Conservation (phyloP, 2,888 invertebrate species). For the Cactoblastis cactorum region DNA sequence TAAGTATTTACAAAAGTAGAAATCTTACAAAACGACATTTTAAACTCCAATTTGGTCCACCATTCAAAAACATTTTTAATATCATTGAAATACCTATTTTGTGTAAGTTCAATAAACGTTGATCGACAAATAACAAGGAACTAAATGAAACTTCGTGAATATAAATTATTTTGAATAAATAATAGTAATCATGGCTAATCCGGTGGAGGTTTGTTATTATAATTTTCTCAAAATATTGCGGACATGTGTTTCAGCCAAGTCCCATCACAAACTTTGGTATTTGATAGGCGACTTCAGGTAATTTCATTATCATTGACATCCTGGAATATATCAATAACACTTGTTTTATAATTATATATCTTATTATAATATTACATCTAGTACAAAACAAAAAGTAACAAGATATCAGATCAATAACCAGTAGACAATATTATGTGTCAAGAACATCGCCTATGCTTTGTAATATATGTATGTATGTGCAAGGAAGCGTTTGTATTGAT, state of each 20-base stretch:
- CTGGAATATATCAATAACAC: constrained; percentile 69
- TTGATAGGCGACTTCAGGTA: constrained; percentile 89
- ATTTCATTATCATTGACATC: constrained; percentile 91
- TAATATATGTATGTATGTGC: too few species aligned
- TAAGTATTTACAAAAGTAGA: constrained; percentile 25
- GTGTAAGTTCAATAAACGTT: background rate
- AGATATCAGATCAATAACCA: too few species aligned
- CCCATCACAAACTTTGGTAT: constrained; percentile 93
- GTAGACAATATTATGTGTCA: too few species aligned
- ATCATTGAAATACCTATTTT: background rate
- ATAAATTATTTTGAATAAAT: constrained; percentile 6
- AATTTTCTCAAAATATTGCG: constrained; percentile 28
- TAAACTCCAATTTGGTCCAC: constrained; percentile 3
- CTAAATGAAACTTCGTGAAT: background rate
- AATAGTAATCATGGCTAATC: constrained; percentile 23
- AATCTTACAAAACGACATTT: constrained; percentile 9
- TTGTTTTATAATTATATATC: background rate
- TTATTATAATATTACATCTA: too few species aligned
- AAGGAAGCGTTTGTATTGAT: too few species aligned
- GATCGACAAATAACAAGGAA: background rate
- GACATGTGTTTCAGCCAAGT: constrained; percentile 79
- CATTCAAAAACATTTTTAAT: background rate
- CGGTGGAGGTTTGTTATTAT: constrained; percentile 34
- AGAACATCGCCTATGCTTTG: too few species aligned
- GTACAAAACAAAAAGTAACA: too few species aligned